Percentiles rank a stretch among this genome's conserved stretches.
Evolutionary conservation across 2,888 invertebrate genomes (phyloP).

Genomic region (Heteromyza rotundicornis): DNA sequence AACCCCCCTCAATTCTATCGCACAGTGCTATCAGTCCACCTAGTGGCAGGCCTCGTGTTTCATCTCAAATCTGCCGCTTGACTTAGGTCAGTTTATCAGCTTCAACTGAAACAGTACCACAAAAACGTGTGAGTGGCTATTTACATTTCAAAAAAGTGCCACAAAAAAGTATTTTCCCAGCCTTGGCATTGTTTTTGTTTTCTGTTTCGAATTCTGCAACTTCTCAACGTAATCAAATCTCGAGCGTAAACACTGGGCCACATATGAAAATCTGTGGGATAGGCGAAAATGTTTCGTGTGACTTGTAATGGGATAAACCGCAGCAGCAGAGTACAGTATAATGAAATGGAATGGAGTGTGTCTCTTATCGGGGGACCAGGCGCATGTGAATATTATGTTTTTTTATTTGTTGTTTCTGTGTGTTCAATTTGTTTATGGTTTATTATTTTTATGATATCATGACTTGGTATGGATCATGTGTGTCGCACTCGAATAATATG

Average conservation of each 20-base stretch:
- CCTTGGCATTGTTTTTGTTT: no score
- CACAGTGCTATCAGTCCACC: no score
- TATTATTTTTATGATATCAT: no score
- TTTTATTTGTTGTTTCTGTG: no score
- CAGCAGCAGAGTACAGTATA: background rate
- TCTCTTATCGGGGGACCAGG: background rate
- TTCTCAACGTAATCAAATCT: slow-evolving; percentile 3
- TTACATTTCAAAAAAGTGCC: background rate
- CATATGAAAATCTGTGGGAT: background rate
- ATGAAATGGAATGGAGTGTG: background rate
- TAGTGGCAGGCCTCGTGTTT: no score
- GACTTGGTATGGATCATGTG: no score
- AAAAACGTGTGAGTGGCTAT: background rate
- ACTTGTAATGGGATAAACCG: background rate
- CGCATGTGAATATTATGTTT: background rate
- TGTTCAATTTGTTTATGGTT: no score
- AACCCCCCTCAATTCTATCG: no score
- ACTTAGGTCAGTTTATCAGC: background rate
- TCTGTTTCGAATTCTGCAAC: no score
- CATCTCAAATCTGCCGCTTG: no score
- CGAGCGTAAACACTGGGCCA: background rate
- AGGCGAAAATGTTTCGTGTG: background rate
- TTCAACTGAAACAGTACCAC: background rate
- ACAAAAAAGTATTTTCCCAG: background rate
- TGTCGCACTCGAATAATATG: no score